Percentiles rank a stretch among this genome's conserved stretches.
Conservation (phyloP, 2,888 invertebrate species). For the Baccha elongata region DNA sequence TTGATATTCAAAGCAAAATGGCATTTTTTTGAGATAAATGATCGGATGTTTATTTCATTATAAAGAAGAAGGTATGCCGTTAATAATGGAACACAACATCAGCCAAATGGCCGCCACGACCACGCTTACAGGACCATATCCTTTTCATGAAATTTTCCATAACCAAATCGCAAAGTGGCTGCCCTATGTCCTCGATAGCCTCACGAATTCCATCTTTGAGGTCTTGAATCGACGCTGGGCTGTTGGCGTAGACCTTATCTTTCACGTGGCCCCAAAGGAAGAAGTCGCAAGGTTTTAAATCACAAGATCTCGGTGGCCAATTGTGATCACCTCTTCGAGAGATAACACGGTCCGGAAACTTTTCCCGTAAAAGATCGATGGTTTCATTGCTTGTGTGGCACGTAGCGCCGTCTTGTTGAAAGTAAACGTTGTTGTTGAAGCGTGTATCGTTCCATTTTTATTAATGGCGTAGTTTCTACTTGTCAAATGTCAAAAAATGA, state of each 20-base stretch:
- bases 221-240: background rate
- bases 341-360: background rate
- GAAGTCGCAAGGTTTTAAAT: background rate
- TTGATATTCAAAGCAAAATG: too few species aligned
- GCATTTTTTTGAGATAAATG: too few species aligned
- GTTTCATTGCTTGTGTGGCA: conserved; percentile 22
- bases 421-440: conserved; percentile 21
- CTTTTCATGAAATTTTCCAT: background rate
- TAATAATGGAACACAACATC: too few species aligned
- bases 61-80: too few species aligned
- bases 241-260: background rate
- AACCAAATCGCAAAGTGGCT: background rate
- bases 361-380: background rate
- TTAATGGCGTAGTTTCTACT: too few species aligned
- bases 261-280: background rate
- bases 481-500: too few species aligned
- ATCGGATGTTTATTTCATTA: too few species aligned
- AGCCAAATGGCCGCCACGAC: too few species aligned
- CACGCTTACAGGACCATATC: too few species aligned
- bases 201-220: background rate
- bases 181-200: background rate
- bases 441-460: too few species aligned
- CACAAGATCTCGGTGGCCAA: background rate
- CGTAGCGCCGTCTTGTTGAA: conserved; percentile 34
- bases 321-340: background rate